Base-by-base conservation (phyloP, 1,140 invertebrate genomes). In the Nasonia giraulti region DNA sequence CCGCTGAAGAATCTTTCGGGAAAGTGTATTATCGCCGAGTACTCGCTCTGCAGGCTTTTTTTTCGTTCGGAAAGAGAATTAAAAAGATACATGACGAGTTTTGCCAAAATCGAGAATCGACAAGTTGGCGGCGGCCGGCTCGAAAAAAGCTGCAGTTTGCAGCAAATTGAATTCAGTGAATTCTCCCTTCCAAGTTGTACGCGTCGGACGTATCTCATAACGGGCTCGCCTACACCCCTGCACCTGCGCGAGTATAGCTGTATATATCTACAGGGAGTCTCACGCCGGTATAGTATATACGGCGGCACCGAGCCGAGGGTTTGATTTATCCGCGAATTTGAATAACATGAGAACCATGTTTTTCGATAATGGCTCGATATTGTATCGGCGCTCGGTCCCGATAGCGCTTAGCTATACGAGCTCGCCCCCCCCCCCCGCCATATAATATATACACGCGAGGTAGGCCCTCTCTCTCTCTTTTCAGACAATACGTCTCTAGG, bases 291-390 rank as follows among this genome's bases (percentile, higher is more conserved):
- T 33, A 55, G 33, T 23, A 55, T 27, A 10, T 23, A 7, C 7
- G 6, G 14, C 33, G 3, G n/a, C 1, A 31, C 73, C 33, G 12
- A 86, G 88, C 88, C 87, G 83, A 88, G 80, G 88, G 87, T 89
- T 88, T 90, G 90, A 90, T 90, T 90, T 90, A 91, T 90, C 87
- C 86, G 20, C 47, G 75, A 88, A 91, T 91, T 90, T 90, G 87
- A 90, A 91, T 91, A 91, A 91, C 90, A 90, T 89, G 89, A 89
- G 87, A 88, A 84, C 86, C 88, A 88, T 90, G 86, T 86, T 82
- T 89, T 89, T 85, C 80, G 86, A 88, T 88, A 89, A 89, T 88
- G 84, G 87, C 78, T 87, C 86, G 87, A 87, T 88, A 87, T 85
- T 83, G 86, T 86, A 86, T 73, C 83, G 50, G 47, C 40, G 27